phyloP scores from a whole-genome alignment of 2,113 vertebrate species.

The Prietella phreatophila region DNA sequence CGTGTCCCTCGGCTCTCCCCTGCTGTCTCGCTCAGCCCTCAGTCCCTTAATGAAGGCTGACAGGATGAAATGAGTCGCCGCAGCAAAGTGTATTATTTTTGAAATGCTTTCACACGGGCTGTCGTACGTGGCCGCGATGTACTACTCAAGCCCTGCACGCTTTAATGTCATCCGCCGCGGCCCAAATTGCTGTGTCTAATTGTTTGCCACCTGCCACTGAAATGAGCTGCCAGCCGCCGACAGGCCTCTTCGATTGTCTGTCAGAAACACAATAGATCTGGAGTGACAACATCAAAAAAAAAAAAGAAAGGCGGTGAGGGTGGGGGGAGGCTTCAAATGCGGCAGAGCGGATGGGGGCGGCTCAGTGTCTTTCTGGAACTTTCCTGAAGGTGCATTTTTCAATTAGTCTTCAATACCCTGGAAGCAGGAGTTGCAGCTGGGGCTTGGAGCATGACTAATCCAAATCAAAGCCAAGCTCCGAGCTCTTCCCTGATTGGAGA shows the following conservation, averaged over 20 bases:
- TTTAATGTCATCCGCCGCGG: conserved; percentile 87
- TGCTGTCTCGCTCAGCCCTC: conserved; percentile 88
- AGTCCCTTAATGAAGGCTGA: conserved; percentile 92
- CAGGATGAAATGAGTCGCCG: conserved; percentile 97
- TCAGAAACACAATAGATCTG: conserved; percentile 85
- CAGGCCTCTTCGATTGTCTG: conserved; percentile 90
- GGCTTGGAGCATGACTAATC: conserved; percentile 66
- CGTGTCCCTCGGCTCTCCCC: conserved; percentile 75
- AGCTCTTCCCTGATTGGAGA: neutral
- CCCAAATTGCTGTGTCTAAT: conserved; percentile 99
- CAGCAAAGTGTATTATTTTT: conserved; percentile 99
- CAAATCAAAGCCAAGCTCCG: conserved; percentile 62
- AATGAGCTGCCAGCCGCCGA: conserved; percentile 94
- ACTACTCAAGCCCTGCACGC: conserved; percentile 90
- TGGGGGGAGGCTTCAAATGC: conserved; percentile 70
- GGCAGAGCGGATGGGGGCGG: conserved; percentile 57
- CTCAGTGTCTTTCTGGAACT: conserved; percentile 70
- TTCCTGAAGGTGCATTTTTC: conserved; percentile 78
- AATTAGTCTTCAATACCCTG: conserved; percentile 74
- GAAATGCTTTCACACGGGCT: conserved; percentile 99
- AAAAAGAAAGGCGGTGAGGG: neutral
- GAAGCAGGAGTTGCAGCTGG: conserved; percentile 74
- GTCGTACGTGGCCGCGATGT: conserved; percentile 81
- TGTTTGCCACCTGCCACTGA: conserved; percentile 99
- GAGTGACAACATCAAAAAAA: conserved; percentile 96